These are phyloP conservation scores for Lordiphosa fenestrarum DNA, from an alignment of 2,888 invertebrate genomes.

Conservation along the genomic window DNA sequence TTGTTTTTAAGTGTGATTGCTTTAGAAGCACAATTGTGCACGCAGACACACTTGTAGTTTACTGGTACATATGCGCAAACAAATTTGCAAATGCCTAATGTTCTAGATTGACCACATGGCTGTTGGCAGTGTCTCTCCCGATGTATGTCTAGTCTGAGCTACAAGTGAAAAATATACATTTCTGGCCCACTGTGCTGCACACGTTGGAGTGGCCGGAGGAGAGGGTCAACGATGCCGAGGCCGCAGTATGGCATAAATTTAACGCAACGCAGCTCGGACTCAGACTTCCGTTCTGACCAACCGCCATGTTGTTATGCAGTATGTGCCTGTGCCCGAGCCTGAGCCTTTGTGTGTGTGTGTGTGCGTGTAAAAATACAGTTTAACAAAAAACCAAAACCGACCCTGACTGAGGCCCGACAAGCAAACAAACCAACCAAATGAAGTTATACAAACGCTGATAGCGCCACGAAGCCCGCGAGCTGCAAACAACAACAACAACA, in stretches of 20 bases:
- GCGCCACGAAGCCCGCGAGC: slow-evolving; percentile 34
- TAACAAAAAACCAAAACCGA: slow-evolving; percentile 45
- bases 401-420: slow-evolving; percentile 1
- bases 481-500: slow-evolving; percentile 3
- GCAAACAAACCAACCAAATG: slow-evolving; percentile 56
- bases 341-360: not conserved
- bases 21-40: too few relatives aligned
- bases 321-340: slow-evolving; percentile 15
- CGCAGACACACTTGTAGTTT: too few relatives aligned
- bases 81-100: too few relatives aligned
- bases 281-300: slow-evolving; percentile 65
- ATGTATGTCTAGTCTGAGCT: too few relatives aligned
- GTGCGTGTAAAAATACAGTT: slow-evolving; percentile 42
- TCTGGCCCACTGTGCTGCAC: not conserved
- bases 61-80: too few relatives aligned
- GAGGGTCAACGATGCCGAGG: slow-evolving; percentile 8
- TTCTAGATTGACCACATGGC: too few relatives aligned
- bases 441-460: slow-evolving; percentile 67
- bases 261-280: slow-evolving; percentile 59
- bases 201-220: slow-evolving; percentile 25
- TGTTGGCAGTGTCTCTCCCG: too few relatives aligned
- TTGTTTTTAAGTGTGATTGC: too few relatives aligned
- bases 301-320: slow-evolving; percentile 67
- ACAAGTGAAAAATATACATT: too few relatives aligned
- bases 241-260: slow-evolving; percentile 62